A percentile compares a stretch with the other conserved stretches of the same genome.
Evolutionary conservation across 2,888 invertebrate species (phyloP).

Genomic region (Schizaphis graminum): DNA sequence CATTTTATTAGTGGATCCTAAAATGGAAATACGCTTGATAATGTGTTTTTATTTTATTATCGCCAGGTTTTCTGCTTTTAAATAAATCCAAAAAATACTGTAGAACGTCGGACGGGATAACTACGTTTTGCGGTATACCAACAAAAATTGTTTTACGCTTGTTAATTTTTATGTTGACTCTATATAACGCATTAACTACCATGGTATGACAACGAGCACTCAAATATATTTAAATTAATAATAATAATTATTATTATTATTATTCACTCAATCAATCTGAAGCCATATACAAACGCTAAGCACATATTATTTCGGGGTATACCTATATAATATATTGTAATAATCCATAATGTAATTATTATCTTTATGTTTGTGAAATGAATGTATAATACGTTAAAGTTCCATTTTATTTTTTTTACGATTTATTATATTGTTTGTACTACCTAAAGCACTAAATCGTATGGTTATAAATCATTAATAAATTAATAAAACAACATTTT

Average conservation of each 20-base stretch:
- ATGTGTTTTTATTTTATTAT: constrained; percentile 48
- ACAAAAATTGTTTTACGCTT: neutral
- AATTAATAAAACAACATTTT: neutral
- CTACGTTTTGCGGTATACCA: neutral
- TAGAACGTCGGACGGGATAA: neutral
- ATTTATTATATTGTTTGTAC: neutral
- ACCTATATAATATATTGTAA: neutral
- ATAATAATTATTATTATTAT: neutral
- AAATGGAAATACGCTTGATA: constrained; percentile 35
- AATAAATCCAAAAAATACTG: neutral
- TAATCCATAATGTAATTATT: neutral
- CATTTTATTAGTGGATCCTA: constrained; percentile 29
- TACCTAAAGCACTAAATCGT: neutral
- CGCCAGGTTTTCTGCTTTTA: neutral
- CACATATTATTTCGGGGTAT: neutral
- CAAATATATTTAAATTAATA: neutral
- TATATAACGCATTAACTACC: neutral
- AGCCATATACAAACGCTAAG: neutral
- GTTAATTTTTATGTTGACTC: neutral
- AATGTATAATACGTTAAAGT: neutral
- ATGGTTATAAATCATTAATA: neutral
- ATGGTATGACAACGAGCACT: neutral
- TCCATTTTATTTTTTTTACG: neutral
- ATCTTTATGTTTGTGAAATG: neutral
- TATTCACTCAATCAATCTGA: neutral